A percentile compares a stretch with the other conserved stretches of the same genome.
phyloP scores from a whole-genome alignment of 2,113 vertebrate genomes.

The Furnarius figulus region DNA sequence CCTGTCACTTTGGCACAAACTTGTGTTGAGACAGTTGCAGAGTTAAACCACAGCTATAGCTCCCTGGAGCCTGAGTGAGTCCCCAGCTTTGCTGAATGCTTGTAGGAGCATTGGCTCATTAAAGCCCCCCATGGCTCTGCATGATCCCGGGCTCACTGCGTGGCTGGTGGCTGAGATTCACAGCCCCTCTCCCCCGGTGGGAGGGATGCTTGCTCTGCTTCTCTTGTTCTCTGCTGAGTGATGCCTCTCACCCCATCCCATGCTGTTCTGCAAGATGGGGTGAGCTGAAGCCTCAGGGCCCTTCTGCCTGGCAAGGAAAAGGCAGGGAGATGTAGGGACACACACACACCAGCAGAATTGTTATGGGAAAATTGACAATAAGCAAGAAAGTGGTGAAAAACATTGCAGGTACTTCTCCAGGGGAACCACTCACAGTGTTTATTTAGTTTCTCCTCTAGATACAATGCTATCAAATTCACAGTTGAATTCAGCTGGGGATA shows the following conservation, averaged over 20 bases:
- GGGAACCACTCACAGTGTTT: not conserved
- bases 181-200: not conserved
- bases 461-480: not conserved
- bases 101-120: not conserved
- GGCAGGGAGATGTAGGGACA: not conserved
- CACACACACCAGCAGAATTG: not conserved
- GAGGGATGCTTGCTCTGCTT: not conserved
- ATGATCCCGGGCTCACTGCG: not conserved
- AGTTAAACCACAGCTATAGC: not conserved
- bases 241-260: not conserved
- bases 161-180: fast-evolving
- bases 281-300: not conserved
- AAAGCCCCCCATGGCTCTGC: not conserved
- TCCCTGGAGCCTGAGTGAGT: not conserved
- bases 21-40: not conserved
- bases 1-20: not conserved
- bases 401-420: not conserved
- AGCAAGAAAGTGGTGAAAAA: not conserved
- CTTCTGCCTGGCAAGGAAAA: not conserved
- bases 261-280: not conserved
- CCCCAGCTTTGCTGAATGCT: not conserved
- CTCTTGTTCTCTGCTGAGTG: not conserved
- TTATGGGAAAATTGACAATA: not conserved
- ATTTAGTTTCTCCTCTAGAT: not conserved
- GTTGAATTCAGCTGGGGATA: not conserved